Evolutionary conservation across 2,888 invertebrate species (phyloP).

Genomic region (Baccha elongata): DNA sequence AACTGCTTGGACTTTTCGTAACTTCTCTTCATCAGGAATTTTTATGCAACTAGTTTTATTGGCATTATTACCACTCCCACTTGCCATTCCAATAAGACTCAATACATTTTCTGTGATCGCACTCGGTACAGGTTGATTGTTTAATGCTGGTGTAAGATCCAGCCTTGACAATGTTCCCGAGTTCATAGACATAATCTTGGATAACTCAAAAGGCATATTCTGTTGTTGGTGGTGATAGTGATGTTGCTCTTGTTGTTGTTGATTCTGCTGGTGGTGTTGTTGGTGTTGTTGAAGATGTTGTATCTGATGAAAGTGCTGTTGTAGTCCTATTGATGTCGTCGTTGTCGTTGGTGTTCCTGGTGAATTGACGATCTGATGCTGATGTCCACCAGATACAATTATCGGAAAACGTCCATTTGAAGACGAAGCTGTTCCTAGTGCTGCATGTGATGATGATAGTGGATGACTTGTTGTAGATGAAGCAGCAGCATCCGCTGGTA

Average conservation of each 20-base stretch:
- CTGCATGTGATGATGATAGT: conserved; percentile 75
- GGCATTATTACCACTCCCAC: conserved; percentile 54
- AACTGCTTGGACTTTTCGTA: conserved; percentile 79
- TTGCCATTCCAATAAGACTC: conserved; percentile 76
- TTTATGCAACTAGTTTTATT: conserved; percentile 73
- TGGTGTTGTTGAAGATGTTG: conserved; percentile 34
- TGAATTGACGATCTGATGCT: conserved; percentile 49
- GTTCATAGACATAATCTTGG: conserved; percentile 60
- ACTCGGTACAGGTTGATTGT: conserved; percentile 78
- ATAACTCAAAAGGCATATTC: conserved; percentile 53
- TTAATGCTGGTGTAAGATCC: conserved; percentile 45
- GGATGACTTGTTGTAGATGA: conserved; percentile 78
- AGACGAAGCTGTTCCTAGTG: conserved; percentile 48
- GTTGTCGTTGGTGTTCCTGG: conserved; percentile 58
- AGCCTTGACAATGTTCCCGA: conserved; percentile 49
- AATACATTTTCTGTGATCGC: conserved; percentile 80
- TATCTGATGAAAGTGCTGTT: conserved; percentile 54
- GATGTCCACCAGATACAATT: conserved; percentile 50
- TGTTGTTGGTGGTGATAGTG: conserved; percentile 34
- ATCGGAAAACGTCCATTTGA: conserved; percentile 68
- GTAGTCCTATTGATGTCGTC: conserved; percentile 49
- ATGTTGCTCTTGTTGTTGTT: conserved; percentile 30
- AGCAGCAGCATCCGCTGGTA: conserved; percentile 69
- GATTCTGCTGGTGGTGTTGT: conserved; percentile 41
- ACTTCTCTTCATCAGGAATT: conserved; percentile 79